Base-by-base conservation (phyloP, 1,140 invertebrate genomes). In the Drosophila tristis region DNA sequence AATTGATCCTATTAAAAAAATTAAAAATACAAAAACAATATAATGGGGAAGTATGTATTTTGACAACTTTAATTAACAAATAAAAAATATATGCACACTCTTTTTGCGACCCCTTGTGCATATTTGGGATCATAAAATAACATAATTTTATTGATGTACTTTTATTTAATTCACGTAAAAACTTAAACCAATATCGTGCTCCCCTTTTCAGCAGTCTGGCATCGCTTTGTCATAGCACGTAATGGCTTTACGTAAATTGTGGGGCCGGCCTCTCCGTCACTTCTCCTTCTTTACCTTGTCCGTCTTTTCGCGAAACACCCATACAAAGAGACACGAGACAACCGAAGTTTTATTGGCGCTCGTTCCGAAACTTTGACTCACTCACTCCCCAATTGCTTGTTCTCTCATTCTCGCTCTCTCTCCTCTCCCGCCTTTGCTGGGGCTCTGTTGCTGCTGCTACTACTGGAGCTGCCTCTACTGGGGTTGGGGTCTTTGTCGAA, bases 281-380 rank as follows among this genome's bases (percentile, higher is more conserved):
- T 43, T 65, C 60, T 66, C 63, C 45, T 66, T 15, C 60, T 64
- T 48, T 25, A 23, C 39, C 63, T 62, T 35, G 58, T 64, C 56
- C 43, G 42, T 66, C 59, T 64, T 65, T 66, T 51, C 45, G 63
- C 63, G 9, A 35, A 35, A 11, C 31, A 35, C 43, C 23, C 13
- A 62, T 20, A 25, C 35, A 45, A 13, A 60, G n/a, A 60, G 16
- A 35, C 16, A 31, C 55, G 44, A 62, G 45, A 47, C 29, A 47
- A 31, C 56, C 63, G 63, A 66, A 66, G 63, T 66, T 35, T 3
- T 66, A 50, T 66, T 66, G 60, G 63, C 61, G 45, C 45, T 65
- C 59, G 59, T 9, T 35, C 63, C 59, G 62, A 43, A 63, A 48
- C 31, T 48, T 62, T 39, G 31, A 23, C 44, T 63, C 60, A n/a